Conservation (phyloP, 2,797 vertebrate genomes). For the Stomatorhinus walkeri region DNA sequence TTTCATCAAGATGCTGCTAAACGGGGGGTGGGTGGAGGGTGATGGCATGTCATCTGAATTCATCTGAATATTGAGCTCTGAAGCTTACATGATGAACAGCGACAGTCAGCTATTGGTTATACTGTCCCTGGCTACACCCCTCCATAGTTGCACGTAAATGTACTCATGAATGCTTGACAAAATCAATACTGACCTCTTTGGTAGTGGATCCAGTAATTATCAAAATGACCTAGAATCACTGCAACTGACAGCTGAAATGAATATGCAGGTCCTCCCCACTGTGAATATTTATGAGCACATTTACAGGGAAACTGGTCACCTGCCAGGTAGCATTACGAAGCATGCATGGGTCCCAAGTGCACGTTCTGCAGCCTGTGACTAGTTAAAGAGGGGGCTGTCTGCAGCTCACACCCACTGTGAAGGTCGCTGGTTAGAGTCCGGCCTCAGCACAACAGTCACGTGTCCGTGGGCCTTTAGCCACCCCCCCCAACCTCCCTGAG, state of each 20-base stretch:
- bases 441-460: not conserved
- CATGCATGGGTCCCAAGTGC: not conserved
- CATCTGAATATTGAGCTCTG: not conserved
- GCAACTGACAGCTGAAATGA: slow-evolving; percentile 47
- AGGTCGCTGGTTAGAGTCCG: not conserved
- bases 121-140: slow-evolving; percentile 15
- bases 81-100: not conserved
- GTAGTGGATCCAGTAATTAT: slow-evolving; percentile 45
- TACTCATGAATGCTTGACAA: slow-evolving; percentile 26
- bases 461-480: not conserved
- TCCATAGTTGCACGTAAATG: slow-evolving; percentile 6
- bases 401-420: not conserved
- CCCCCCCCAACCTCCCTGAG: not conserved
- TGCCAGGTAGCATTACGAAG: not conserved
- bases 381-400: not conserved
- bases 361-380: not conserved
- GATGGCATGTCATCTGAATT: not conserved
- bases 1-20: not conserved
- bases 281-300: slow-evolving; percentile 45
- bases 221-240: slow-evolving; percentile 46
- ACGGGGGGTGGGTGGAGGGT: not conserved
- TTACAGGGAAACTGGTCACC: slow-evolving; percentile 36
- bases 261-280: slow-evolving; percentile 26
- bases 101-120: not conserved
- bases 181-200: slow-evolving; percentile 28